Percentiles rank a stretch among this genome's conserved stretches.
phyloP scores from a whole-genome alignment of 2,113 vertebrate genomes.

The Poecile atricapillus region DNA sequence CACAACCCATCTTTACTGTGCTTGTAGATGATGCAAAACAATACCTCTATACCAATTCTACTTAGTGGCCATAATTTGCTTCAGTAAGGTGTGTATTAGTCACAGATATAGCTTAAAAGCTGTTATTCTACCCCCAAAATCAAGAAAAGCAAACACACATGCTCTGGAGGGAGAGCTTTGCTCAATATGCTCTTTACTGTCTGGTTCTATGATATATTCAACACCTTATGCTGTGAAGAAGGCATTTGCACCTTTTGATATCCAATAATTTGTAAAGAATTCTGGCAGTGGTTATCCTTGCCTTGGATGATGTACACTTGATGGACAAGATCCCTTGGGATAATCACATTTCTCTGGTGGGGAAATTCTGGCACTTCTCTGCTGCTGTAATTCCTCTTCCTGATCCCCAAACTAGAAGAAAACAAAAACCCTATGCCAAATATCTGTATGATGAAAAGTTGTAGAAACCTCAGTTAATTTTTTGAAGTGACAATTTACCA shows the following conservation, averaged over 20 bases:
- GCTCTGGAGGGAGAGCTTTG: background rate
- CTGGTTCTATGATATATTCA: background rate
- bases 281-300: background rate
- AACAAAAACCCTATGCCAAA: background rate
- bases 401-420: background rate
- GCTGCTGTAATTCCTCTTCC: background rate
- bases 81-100: background rate
- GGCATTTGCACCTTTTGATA: background rate
- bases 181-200: background rate
- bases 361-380: background rate
- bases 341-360: background rate
- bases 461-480: background rate
- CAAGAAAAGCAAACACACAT: background rate
- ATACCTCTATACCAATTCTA: background rate
- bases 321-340: background rate
- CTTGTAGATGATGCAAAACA: background rate
- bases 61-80: background rate
- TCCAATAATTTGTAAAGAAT: background rate
- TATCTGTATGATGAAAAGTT: background rate
- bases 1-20: background rate
- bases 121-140: background rate
- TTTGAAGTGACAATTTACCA: background rate
- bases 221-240: background rate
- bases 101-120: background rate
- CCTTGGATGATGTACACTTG: background rate